Percentiles rank a stretch among this genome's conserved stretches.
Conservation (phyloP, 2,888 invertebrate genomes). For the Leucoma salicis region DNA sequence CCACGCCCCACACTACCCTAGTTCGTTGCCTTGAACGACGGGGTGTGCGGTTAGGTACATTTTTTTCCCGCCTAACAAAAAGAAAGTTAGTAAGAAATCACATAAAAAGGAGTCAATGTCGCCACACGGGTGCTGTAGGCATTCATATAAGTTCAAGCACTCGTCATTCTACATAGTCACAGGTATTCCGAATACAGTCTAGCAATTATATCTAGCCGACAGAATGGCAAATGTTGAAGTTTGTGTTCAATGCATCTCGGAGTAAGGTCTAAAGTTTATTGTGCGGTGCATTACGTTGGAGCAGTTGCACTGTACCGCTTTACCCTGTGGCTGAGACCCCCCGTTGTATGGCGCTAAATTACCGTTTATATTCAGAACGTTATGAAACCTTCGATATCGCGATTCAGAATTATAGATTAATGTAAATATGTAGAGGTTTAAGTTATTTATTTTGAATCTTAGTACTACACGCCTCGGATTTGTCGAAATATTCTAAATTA, state of each 20-base stretch:
- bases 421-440: slow-evolving; percentile 15
- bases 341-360: not conserved
- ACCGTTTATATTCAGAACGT: slow-evolving; percentile 30
- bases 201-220: slow-evolving; percentile 71
- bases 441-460: no score
- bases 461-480: no score
- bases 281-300: slow-evolving; percentile 52
- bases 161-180: slow-evolving; percentile 65
- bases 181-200: slow-evolving; percentile 65
- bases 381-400: slow-evolving; percentile 51
- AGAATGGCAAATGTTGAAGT: slow-evolving; percentile 77
- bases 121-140: slow-evolving; percentile 48
- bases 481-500: no score
- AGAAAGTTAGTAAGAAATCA: not conserved
- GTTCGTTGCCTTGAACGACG: no score
- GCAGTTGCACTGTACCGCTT: slow-evolving; percentile 46
- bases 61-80: no score
- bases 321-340: slow-evolving; percentile 39
- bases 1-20: no score
- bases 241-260: slow-evolving; percentile 41
- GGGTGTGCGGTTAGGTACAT: no score
- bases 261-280: slow-evolving; percentile 45
- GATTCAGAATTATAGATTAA: slow-evolving; percentile 45
- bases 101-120: slow-evolving; percentile 57
- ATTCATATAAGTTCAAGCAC: slow-evolving; percentile 64